A percentile compares a stretch with the other conserved stretches of the same genome.
Conservation (phyloP, 2,888 invertebrate species). For the Boloria selene region DNA sequence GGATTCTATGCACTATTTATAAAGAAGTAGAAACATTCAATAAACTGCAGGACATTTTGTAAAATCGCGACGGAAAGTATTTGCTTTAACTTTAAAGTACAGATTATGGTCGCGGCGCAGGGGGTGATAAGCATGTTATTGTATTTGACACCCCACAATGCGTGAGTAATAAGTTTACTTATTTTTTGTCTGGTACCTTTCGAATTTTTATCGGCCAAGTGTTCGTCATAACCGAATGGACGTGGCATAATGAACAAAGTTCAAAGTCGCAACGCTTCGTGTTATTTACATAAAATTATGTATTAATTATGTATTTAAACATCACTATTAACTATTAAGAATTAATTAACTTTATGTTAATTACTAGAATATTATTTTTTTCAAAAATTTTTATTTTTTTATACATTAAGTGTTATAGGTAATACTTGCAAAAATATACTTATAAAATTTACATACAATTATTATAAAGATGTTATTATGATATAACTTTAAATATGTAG, state of each 20-base stretch:
- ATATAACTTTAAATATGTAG: too few relatives aligned
- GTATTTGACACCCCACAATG: conserved; percentile 14
- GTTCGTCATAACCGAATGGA: not conserved
- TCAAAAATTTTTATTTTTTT: too few relatives aligned
- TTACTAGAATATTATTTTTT: too few relatives aligned
- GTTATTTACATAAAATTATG: not conserved
- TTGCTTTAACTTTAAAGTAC: conserved; percentile 3
- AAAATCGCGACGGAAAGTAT: conserved; percentile 8
- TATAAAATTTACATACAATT: too few relatives aligned
- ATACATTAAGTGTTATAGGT: too few relatives aligned
- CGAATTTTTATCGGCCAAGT: conserved; percentile 12
- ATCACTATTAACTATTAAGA: not conserved
- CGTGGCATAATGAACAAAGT: conserved; percentile 19
- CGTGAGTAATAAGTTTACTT: conserved; percentile 10
- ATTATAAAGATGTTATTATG: too few relatives aligned
- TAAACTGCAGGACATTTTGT: too few relatives aligned
- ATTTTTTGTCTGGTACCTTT: conserved; percentile 8
- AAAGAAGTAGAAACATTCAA: not conserved
- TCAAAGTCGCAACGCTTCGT: conserved; percentile 12
- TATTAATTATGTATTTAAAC: not conserved
- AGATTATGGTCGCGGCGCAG: conserved; percentile 1
- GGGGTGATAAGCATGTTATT: conserved; percentile 26
- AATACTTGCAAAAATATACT: too few relatives aligned
- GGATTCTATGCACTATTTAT: not conserved
- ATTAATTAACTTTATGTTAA: too few relatives aligned